Base-by-base conservation (phyloP, 2,113 vertebrate genomes). In the Tretioscincus oriximinensis region DNA sequence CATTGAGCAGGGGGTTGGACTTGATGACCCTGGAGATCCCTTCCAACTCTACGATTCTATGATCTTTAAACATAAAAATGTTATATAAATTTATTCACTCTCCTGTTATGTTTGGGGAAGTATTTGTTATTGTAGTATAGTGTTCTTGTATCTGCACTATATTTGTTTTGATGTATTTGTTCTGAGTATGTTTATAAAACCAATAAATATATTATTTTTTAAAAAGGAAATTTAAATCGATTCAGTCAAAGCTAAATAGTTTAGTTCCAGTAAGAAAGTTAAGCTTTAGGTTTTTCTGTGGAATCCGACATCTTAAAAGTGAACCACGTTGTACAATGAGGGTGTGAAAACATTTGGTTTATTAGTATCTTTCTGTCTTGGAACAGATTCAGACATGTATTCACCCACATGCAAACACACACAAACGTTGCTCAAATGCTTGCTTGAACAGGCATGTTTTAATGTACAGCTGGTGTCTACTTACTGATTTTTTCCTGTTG, bases 111-210 rank as follows among this genome's bases (percentile, higher is more conserved):
- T 41, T 41, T 41, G 35, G 35, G 35, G 35, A 5, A 41, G 35
- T 41, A 41, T 41, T 41, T 41, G 35, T 41, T 41, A 41, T 41
- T 41, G 35, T 41, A 41, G 35, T 41, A 41, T 41, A 41, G 35
- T 41, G 35, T 41, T 41, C 35, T 41, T 41, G 35, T 41, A 2
- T 41, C 35, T 41, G 35, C 35, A 41, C 35, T 41, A 41, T 41
- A 41, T 41, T 5, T 41, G 35, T 41, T 41, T 41, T 41, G 35
- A 5, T 41, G 95, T 84, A 88, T 69, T 71, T 65, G 64, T 49
- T 3, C 9, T 51, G 49, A 2, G 12, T 8, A 51, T 9, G 3
- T 14, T 51, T 51, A 51, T 51, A 51, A 60, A n/a, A n/a, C 5
- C 35, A 41, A 41, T 41, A 41, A 41, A 41, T 41, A 41, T 69